A percentile compares a stretch with the other conserved stretches of the same genome.
Conservation (phyloP, 2,888 invertebrate genomes). For the Cyaniris semiargus region DNA sequence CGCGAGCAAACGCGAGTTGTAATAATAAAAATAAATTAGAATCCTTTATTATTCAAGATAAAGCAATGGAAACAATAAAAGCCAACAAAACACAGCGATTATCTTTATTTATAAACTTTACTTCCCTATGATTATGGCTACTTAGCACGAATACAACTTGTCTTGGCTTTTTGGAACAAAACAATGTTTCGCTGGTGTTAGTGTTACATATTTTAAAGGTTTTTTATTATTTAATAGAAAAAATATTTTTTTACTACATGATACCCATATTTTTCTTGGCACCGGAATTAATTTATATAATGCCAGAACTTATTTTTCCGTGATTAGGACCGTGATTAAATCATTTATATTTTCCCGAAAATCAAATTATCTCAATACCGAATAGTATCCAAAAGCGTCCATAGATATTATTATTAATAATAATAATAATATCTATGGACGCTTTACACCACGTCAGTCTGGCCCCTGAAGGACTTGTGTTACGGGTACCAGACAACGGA, state of each 20-base stretch:
- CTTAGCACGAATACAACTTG: constrained; percentile 3
- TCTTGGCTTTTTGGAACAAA: not conserved
- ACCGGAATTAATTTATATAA: no score
- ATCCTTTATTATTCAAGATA: not conserved
- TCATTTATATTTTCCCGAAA: no score
- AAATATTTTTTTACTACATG: not conserved
- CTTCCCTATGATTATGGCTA: not conserved
- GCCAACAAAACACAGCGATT: constrained; percentile 1
- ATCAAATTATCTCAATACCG: no score
- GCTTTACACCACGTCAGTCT: no score
- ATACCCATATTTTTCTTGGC: no score
- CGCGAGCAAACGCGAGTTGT: not conserved
- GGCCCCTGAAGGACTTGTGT: no score
- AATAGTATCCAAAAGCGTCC: no score
- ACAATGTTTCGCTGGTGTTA: not conserved
- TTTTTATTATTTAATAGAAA: not conserved
- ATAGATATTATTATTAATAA: no score
- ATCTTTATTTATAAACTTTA: constrained; percentile 22
- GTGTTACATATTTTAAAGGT: not conserved
- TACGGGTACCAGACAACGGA: no score
- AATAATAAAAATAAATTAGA: not conserved
- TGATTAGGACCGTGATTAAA: no score
- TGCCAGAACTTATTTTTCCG: no score
- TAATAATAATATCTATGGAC: no score
- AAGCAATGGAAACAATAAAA: not conserved